Conservation (phyloP, 92 coral and sea anemone genomes). For the Phenganax stokvisi region DNA sequence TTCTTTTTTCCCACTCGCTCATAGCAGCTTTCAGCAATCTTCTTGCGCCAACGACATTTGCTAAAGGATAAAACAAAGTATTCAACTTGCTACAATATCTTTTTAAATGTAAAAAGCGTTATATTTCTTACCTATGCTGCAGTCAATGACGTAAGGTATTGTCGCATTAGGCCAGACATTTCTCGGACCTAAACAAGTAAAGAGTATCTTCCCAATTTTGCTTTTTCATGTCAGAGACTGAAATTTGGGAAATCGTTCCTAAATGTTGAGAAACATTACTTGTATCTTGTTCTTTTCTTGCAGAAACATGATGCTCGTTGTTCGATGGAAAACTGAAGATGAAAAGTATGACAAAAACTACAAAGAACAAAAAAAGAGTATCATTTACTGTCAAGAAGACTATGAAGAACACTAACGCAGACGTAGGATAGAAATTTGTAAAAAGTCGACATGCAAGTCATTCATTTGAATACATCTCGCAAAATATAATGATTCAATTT, state of each 20-base stretch:
- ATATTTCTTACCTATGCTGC: constrained; percentile 67
- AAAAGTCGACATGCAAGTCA: too few relatives aligned
- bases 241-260: too few relatives aligned
- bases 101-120: not conserved
- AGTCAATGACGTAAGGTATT: constrained; percentile 74
- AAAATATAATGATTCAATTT: too few relatives aligned
- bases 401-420: not conserved
- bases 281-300: not conserved
- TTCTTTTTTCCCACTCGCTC: constrained; percentile 29
- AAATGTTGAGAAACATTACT: not conserved
- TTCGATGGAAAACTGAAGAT: constrained; percentile 1
- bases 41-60: constrained; percentile 25
- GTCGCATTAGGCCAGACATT: constrained; percentile 61
- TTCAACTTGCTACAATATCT: not conserved
- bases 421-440: too few relatives aligned
- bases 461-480: too few relatives aligned
- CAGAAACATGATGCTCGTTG: not conserved
- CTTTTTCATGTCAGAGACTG: not conserved
- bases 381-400: not conserved
- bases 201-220: too few relatives aligned
- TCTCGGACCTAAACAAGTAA: not conserved
- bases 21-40: constrained; percentile 11
- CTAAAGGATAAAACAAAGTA: not conserved
- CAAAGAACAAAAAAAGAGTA: not conserved
- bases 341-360: not conserved